These are phyloP conservation scores for Adelges cooleyi DNA, from an alignment of 1,140 invertebrate species.

Conservation along the genomic window DNA sequence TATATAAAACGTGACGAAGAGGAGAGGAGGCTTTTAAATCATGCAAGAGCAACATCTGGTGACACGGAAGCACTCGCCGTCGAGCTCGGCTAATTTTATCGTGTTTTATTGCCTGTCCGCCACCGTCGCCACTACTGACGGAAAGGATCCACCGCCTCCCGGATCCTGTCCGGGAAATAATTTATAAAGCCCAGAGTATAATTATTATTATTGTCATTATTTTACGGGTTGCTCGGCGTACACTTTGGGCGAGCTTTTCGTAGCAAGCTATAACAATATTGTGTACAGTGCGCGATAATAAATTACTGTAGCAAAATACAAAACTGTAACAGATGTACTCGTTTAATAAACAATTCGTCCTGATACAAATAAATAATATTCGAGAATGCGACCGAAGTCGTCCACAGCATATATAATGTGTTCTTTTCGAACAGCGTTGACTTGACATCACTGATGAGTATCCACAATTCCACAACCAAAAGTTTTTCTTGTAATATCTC, in stretches of 20 bases:
- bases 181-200: conserved; percentile 5
- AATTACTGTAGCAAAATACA: conserved; percentile 26
- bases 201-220: conserved; percentile 24
- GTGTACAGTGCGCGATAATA: conserved; percentile 4
- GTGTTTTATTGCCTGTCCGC: conserved; percentile 15
- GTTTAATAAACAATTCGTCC: conserved; percentile 26
- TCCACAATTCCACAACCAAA: too few species aligned
- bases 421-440: too few species aligned
- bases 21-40: background rate
- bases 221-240: background rate
- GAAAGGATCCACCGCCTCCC: background rate
- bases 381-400: too few species aligned
- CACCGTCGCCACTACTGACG: background rate
- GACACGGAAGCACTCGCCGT: background rate
- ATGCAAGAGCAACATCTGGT: conserved; percentile 21
- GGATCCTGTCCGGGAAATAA: conserved; percentile 5
- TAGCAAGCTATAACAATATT: background rate
- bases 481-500: too few species aligned
- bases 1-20: too few species aligned
- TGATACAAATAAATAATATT: too few species aligned
- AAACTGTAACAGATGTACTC: conserved; percentile 27
- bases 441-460: too few species aligned
- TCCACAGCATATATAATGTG: too few species aligned
- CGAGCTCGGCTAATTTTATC: conserved; percentile 15
- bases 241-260: background rate